Percentiles rank a stretch among this genome's conserved stretches.
These are phyloP conservation scores for Heterocephalus glaber DNA, from an alignment of 2,113 vertebrate genomes.

Conservation along the genomic window DNA sequence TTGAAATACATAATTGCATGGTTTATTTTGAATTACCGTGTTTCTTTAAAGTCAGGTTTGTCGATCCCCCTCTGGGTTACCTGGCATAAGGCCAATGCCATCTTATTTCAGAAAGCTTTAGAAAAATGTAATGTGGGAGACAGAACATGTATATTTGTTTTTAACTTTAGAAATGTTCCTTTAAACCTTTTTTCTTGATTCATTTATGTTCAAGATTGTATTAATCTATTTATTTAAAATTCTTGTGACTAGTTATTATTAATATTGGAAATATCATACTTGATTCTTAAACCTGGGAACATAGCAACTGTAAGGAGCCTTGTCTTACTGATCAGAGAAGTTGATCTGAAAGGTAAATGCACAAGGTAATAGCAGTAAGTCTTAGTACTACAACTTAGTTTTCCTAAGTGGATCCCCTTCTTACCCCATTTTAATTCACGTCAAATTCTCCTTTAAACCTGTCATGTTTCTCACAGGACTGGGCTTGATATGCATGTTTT, in stretches of 20 bases:
- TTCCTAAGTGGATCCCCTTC: background rate
- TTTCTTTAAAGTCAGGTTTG: background rate
- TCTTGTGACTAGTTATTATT: constrained; percentile 4
- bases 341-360: background rate
- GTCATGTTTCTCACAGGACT: background rate
- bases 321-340: background rate
- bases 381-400: background rate
- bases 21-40: background rate
- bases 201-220: constrained; percentile 1
- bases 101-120: background rate
- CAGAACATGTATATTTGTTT: constrained; percentile 7
- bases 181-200: constrained; percentile 13
- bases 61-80: background rate
- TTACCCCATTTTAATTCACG: background rate
- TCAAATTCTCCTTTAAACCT: background rate
- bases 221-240: background rate
- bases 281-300: background rate
- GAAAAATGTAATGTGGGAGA: background rate
- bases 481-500: background rate
- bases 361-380: background rate
- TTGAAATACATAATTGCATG: background rate
- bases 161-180: constrained; percentile 1
- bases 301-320: background rate
- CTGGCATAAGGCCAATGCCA: background rate
- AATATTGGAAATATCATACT: constrained; percentile 27